Percentiles rank a stretch among this genome's conserved stretches.
phyloP scores from a whole-genome alignment of 2,113 vertebrate species.

The Ginglymostoma cirratum region DNA sequence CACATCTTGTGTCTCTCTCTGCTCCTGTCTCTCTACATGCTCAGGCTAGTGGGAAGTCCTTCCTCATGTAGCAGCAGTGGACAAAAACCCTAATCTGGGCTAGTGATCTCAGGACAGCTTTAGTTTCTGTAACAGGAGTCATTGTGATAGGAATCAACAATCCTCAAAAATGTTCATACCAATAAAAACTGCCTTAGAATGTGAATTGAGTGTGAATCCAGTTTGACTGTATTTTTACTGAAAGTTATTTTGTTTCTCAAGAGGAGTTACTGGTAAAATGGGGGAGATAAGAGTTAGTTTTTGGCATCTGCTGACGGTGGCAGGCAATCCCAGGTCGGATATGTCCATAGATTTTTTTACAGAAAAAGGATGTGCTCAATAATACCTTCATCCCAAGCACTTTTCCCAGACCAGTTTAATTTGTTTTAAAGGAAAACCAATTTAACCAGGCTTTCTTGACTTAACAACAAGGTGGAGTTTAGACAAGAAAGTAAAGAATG shows the following conservation, averaged over 20 bases:
- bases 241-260: background rate
- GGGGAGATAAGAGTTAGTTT: no score
- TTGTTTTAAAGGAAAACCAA: no score
- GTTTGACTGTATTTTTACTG: background rate
- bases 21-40: background rate
- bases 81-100: background rate
- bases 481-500: no score
- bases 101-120: background rate
- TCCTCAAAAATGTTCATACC: background rate
- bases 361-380: background rate
- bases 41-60: background rate
- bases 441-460: no score
- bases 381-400: background rate
- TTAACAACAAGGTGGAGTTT: no score
- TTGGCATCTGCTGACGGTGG: background rate
- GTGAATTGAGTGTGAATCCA: background rate
- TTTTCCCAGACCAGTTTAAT: no score
- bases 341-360: background rate
- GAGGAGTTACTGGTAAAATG: background rate
- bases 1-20: background rate
- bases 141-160: no score
- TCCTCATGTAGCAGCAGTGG: background rate
- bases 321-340: background rate
- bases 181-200: background rate
- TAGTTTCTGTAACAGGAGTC: background rate